Evolutionary conservation across 2,888 invertebrate genomes (phyloP), one percentile per base, ranked within the genome.

Genomic region (Pimpla rufipes): DNA sequence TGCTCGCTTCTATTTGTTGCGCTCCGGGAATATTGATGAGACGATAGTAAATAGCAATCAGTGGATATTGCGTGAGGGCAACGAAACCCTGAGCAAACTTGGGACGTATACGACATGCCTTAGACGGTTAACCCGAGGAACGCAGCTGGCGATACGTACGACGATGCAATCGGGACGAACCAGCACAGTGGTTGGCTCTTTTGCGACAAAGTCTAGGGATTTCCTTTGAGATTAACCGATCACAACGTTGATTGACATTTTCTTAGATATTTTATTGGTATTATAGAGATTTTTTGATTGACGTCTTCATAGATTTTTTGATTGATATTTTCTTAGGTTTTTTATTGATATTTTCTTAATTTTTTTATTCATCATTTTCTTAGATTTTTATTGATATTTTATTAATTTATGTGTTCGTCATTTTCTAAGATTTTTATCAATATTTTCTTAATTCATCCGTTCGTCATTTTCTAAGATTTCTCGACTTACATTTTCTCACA

Each of bases 21-120:
- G 37, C 11, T 35, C 68, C 18, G 7, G 13, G 29, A 68, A 37
- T 16, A 35, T 68, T 68, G 35, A 52, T 52, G 59, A 4, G 18
- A 29, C 66, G 21, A 8, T 42, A 11, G 55, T 47, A 67, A 67
- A 67, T 47, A 67, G 66, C 8, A 67, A 67, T 67, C 66, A 67
- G 23, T 2, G 29, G 29, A n/a, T 67, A 67, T 45, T 29, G 45
- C 29, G 35, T 35, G 35, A 57, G 13, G 11, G 23, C 23, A 57
- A 13, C 29, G 29, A n/a, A 23, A 57, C 11, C 5, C 23, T 13
- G 6, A 57, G 57, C 2, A 57, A 21, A 52, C 18, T 52, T 5
- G 55, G 55, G 11, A 55, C 21, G 10, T 1, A 29, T 16, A 16
- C 5, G 29, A 29, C 29, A n/a, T n/a, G 11, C n/a, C 29, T 13